Conservation (phyloP, 2,797 vertebrate species). For the Nothura maculosa region DNA sequence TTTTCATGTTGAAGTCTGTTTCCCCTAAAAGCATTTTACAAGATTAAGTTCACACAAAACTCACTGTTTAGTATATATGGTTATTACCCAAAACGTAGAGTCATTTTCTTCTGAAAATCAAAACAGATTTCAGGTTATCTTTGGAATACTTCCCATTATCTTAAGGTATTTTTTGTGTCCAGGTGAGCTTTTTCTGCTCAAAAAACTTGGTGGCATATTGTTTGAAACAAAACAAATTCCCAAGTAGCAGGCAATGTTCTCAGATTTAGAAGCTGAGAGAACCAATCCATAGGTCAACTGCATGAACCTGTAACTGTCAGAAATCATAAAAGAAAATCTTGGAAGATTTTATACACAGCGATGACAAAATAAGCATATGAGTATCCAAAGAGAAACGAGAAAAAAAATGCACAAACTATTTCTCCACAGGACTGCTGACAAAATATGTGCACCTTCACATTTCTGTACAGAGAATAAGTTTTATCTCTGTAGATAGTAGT, state of each 20-base stretch:
- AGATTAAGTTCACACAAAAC: conserved; percentile 15
- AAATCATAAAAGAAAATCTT: background rate
- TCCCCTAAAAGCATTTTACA: background rate
- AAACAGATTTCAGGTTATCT: background rate
- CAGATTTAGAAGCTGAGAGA: background rate
- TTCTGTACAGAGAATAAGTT: background rate
- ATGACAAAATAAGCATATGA: background rate
- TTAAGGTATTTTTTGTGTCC: background rate
- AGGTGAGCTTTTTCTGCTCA: background rate
- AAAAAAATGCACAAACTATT: background rate
- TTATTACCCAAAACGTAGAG: conserved; percentile 5
- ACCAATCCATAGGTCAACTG: background rate
- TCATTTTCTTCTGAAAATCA: conserved; percentile 18
- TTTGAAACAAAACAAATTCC: conserved; percentile 2
- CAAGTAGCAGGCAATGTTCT: conserved; percentile 2
- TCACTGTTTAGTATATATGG: background rate
- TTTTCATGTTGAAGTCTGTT: conserved; percentile 29
- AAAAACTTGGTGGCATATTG: background rate
- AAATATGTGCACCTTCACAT: background rate
- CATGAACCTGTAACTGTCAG: background rate
- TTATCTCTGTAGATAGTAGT: background rate
- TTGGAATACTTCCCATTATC: conserved; percentile 1
- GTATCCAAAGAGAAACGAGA: background rate
- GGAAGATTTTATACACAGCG: background rate
- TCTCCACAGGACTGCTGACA: background rate